phyloP scores from a whole-genome alignment of 2,888 invertebrate genomes.

The Phortica magna region DNA sequence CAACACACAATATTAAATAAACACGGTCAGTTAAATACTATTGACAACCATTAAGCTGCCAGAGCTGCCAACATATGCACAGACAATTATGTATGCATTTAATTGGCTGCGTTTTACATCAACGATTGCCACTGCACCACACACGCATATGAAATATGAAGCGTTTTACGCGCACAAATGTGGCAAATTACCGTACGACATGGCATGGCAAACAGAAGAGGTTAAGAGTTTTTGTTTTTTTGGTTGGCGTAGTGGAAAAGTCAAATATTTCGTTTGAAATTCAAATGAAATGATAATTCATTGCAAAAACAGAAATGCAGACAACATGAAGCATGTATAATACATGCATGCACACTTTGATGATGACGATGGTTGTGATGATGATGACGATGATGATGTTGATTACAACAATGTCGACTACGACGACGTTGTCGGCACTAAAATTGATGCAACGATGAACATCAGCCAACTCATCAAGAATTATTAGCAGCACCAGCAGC shows the following conservation, averaged over 20 bases:
- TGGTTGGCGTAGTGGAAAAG: not conserved
- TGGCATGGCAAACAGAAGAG: no score
- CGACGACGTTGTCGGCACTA: constrained; percentile 9
- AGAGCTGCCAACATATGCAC: not conserved
- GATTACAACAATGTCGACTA: not conserved
- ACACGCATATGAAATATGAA: not conserved
- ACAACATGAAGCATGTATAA: constrained; percentile 15
- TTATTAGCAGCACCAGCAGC: constrained; percentile 9
- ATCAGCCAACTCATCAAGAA: constrained; percentile 22
- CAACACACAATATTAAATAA: no score
- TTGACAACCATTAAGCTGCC: not conserved
- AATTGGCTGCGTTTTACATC: not conserved
- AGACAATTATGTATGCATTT: not conserved
- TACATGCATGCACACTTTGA: constrained; percentile 10
- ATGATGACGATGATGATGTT: not conserved
- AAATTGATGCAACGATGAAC: not conserved
- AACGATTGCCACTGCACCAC: not conserved
- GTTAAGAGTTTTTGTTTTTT: no score
- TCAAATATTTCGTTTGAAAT: not conserved
- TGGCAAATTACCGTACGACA: not conserved
- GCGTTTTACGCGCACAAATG: not conserved
- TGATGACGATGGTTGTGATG: not conserved
- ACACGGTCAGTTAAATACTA: no score
- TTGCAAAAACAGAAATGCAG: constrained; percentile 14
- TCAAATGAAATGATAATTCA: constrained; percentile 23